Base-by-base conservation (phyloP, 2,888 invertebrate species). In the Standfussiana lucernea region DNA sequence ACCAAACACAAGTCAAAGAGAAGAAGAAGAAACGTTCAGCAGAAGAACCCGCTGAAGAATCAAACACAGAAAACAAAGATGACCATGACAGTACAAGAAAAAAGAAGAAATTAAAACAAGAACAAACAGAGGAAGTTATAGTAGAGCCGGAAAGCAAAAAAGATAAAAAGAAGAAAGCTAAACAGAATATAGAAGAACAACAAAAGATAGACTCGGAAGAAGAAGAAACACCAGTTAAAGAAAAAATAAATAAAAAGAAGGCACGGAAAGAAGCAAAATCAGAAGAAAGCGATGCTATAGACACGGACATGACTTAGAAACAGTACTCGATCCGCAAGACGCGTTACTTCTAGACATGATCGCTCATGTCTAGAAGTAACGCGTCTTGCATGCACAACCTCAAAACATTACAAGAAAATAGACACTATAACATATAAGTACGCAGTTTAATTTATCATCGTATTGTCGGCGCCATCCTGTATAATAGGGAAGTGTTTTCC, bases 281-380 rank as follows among this genome's bases (percentile, higher is more conserved):
- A 70, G 93, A 94, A 87, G 94, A 95, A 72, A 96, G 95, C 74
- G 95, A 96, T 62, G 93, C 92, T 0, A 95, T 95, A 77, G 95
- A 95, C 68, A 93, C 94, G 35, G 95, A 95, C 42, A 77, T 94
- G 94, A 95, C 73, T 93, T 94, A 18, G 93, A 93, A 32, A 86
- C 93, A 56, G 59, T 92, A 10, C 72, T 96, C 1, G 91, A 91
- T 0, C 92, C 94, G 0, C 90, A 93, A 80, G 95, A 96, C 56
- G 78, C 91, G 62, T 87, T 89, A 0, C 89, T 96, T 0, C 80
- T 95, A 53, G 95, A 96, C 75, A 82, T 95, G 59, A 91, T 93
- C 0, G 93, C n/a, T n/a, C n/a, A n/a, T n/a, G n/a, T n/a, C n/a
- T n/a, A n/a, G n/a, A n/a, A n/a, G n/a, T n/a, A n/a, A n/a, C n/a